Base-by-base conservation (phyloP, 2,797 vertebrate species). In the Poeciliopsis turneri region DNA sequence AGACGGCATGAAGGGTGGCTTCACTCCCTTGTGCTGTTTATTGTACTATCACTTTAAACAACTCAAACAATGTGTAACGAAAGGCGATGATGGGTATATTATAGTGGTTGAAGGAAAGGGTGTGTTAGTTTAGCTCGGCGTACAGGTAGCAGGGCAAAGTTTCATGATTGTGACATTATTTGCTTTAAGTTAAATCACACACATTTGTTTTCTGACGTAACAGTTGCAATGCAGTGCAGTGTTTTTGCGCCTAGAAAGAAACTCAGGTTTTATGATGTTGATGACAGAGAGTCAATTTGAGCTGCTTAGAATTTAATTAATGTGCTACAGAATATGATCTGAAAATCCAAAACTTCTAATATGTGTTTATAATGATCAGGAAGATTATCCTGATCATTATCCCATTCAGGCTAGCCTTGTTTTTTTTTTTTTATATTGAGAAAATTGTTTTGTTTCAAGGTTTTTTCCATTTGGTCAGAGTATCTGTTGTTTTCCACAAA, bases 111-210 rank as follows among this genome's bases (percentile, higher is more conserved):
- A 43, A 41, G 12, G 39, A n/a, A 39, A 30, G 71, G 79, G 72
- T 25, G 61, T 78, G 57, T 86, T 84, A 84, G 74, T 81, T 78
- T 82, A 74, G 72, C 69, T 83, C 81, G 84, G 74, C 85, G 77
- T 83, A 85, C 79, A 74, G 73, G 81, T 79, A 73, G 64, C 86
- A 83, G 80, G 82, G 84, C 84, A 75, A 61, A 18, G 59, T 82
- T 83, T 85, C 68, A 89, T 77, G 74, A 87, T 81, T 55, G 83
- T 91, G 80, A 86, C 82, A 85, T 88, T 41, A 86, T 88, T 87
- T 55, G 20, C 79, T 76, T 66, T 64, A 41, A 88, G 74, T 8
- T 3, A 75, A 33, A 51, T 51, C 20, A 23, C 73, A 55, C 66
- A 83, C 55, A 80, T 69, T 64, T 84, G 74, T 16, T 83, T 81